These are phyloP conservation scores for Caenorhabditis becei DNA, from an alignment of 2,888 invertebrate genomes.

Conservation along the genomic window DNA sequence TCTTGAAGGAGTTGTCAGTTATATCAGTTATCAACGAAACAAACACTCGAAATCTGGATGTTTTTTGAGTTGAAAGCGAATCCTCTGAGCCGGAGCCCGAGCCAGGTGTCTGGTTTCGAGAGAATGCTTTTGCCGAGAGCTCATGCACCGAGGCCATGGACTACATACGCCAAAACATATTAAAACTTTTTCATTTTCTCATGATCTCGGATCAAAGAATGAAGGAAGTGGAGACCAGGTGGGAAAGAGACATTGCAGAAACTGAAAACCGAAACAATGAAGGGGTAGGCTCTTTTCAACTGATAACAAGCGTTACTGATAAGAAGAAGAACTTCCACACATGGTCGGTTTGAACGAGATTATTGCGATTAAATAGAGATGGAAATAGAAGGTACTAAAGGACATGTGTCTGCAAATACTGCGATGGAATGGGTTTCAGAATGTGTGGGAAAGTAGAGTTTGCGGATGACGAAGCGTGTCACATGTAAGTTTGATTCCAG, in stretches of 20 bases:
- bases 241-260: neutral
- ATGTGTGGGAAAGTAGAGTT: too few species aligned
- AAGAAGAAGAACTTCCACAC: constrained; percentile 32
- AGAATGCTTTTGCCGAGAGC: constrained; percentile 20
- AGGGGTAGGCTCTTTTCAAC: neutral
- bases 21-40: neutral
- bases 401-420: neutral
- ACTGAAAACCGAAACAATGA: neutral
- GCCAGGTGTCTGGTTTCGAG: constrained; percentile 47
- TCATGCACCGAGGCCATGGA: too few species aligned
- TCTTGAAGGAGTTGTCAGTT: too few species aligned
- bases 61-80: constrained; percentile 40
- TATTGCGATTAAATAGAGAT: constrained; percentile 2
- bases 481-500: neutral
- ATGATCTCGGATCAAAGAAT: neutral
- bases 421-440: neutral
- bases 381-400: neutral
- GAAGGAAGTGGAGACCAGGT: constrained; percentile 29
- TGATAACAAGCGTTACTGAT: constrained; percentile 29
- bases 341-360: constrained; percentile 8
- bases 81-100: neutral
- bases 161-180: too few species aligned
- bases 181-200: too few species aligned
- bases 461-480: neutral
- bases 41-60: constrained; percentile 12